Evolutionary conservation across 2,888 invertebrate species (phyloP).

Genomic region (Hybos culiciformis): DNA sequence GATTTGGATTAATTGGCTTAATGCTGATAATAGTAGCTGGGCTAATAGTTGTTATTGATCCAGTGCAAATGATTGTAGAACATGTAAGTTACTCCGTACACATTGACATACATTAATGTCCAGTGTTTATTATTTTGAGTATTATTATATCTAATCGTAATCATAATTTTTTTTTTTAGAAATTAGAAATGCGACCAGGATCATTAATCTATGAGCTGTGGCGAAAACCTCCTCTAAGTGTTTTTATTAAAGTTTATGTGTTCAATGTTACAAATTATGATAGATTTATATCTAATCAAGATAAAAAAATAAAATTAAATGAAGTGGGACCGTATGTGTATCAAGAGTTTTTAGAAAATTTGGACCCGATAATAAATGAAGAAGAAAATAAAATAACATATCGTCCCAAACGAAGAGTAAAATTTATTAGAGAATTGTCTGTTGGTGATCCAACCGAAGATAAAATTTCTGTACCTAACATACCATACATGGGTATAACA

Average conservation of each 20-base stretch:
- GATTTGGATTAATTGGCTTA: conserved; percentile 25
- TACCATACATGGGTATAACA: conserved; percentile 47
- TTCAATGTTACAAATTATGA: conserved; percentile 72
- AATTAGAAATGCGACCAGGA: conserved; percentile 37
- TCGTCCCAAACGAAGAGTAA: conserved; percentile 43
- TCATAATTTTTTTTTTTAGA: conserved; percentile 18
- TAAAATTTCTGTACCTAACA: conserved; percentile 49
- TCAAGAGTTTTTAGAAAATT: conserved; percentile 54
- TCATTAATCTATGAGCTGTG: conserved; percentile 48
- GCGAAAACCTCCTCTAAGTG: conserved; percentile 48
- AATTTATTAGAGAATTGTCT: conserved; percentile 51
- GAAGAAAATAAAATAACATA: conserved; percentile 53
- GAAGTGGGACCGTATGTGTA: conserved; percentile 75
- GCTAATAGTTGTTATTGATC: conserved; percentile 24
- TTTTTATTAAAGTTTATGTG: conserved; percentile 51
- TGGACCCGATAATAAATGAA: conserved; percentile 46
- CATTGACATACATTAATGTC: neutral
- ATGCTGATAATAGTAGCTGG: conserved; percentile 24
- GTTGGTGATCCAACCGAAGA: conserved; percentile 47
- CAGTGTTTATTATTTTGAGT: neutral
- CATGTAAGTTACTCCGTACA: conserved; percentile 22
- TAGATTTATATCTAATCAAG: conserved; percentile 48
- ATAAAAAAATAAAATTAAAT: conserved; percentile 48
- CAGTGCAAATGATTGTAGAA: conserved; percentile 25
- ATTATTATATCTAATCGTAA: neutral